phyloP scores from a whole-genome alignment of 2,888 invertebrate species.

The Nymphalis polychloros region DNA sequence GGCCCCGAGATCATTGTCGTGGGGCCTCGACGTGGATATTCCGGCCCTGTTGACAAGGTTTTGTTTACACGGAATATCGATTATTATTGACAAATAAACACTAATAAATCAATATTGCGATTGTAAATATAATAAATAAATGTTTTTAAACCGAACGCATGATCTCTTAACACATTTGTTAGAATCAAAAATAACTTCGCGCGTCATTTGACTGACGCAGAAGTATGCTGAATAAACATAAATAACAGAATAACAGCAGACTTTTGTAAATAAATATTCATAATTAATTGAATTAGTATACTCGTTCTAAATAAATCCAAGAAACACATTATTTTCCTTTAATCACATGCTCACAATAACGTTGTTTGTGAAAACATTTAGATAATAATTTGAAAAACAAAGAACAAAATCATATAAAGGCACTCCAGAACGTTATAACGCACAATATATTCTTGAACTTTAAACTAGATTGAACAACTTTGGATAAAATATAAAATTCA shows the following conservation, averaged over 20 bases:
- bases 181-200: slow-evolving; percentile 4
- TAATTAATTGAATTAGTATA: slow-evolving; percentile 29
- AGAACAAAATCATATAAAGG: background rate
- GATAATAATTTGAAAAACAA: slow-evolving; percentile 12
- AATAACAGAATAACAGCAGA: slow-evolving; percentile 21
- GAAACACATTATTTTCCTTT: slow-evolving; percentile 13
- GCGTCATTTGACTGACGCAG: slow-evolving; percentile 18
- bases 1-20: too few species aligned
- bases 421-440: too few species aligned
- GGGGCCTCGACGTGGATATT: too few species aligned
- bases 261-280: slow-evolving; percentile 18
- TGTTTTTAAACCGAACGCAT: background rate
- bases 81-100: too few species aligned
- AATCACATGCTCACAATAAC: slow-evolving; percentile 11
- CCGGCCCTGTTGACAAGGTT: too few species aligned
- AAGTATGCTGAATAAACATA: slow-evolving; percentile 11
- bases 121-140: background rate
- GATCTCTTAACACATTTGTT: slow-evolving; percentile 7
- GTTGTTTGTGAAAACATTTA: background rate
- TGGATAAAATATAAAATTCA: background rate
- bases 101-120: too few species aligned
- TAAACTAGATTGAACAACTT: background rate
- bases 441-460: background rate
- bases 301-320: slow-evolving; percentile 16
- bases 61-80: too few species aligned